Conservation (phyloP, 2,888 invertebrate genomes). For the Merodon equestris region DNA sequence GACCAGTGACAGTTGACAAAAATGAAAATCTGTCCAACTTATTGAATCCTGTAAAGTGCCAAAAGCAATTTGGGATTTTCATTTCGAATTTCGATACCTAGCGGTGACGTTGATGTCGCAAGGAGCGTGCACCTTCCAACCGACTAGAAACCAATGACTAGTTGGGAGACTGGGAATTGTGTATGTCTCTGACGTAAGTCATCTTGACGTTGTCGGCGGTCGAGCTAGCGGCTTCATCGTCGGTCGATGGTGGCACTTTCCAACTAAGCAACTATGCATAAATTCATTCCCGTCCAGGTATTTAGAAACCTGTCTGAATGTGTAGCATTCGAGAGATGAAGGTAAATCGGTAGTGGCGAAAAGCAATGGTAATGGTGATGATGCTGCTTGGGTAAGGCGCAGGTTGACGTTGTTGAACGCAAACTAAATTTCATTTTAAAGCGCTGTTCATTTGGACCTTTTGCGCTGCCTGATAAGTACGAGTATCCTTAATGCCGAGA, state of each 20-base stretch:
- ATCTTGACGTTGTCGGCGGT: slow-evolving; percentile 48
- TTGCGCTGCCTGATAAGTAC: slow-evolving; percentile 50
- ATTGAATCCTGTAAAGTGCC: slow-evolving; percentile 63
- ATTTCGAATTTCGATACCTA: slow-evolving; percentile 61
- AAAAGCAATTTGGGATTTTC: slow-evolving; percentile 66
- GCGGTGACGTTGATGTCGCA: slow-evolving; percentile 63
- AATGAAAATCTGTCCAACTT: slow-evolving; percentile 55
- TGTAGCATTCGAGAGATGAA: slow-evolving; percentile 45
- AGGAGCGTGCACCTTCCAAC: slow-evolving; percentile 28
- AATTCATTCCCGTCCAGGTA: slow-evolving; percentile 64
- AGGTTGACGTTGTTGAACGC: slow-evolving; percentile 36
- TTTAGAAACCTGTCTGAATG: slow-evolving; percentile 66
- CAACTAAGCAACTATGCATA: slow-evolving; percentile 67
- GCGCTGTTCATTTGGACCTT: slow-evolving; percentile 65
- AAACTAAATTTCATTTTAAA: slow-evolving; percentile 69
- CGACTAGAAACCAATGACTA: slow-evolving; percentile 66
- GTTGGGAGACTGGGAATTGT: slow-evolving; percentile 62
- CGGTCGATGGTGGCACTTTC: slow-evolving; percentile 51
- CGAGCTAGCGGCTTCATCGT: background rate
- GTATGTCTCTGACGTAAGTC: slow-evolving; percentile 62
- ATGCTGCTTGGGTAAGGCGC: slow-evolving; percentile 32
- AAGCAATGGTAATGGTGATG: no score
- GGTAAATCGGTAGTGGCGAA: background rate
- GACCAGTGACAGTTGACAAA: slow-evolving; percentile 49
- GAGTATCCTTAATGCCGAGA: slow-evolving; percentile 19